These are phyloP conservation scores for Ommatoiulus sabulosus DNA, from an alignment of 2,888 invertebrate genomes.

Conservation along the genomic window DNA sequence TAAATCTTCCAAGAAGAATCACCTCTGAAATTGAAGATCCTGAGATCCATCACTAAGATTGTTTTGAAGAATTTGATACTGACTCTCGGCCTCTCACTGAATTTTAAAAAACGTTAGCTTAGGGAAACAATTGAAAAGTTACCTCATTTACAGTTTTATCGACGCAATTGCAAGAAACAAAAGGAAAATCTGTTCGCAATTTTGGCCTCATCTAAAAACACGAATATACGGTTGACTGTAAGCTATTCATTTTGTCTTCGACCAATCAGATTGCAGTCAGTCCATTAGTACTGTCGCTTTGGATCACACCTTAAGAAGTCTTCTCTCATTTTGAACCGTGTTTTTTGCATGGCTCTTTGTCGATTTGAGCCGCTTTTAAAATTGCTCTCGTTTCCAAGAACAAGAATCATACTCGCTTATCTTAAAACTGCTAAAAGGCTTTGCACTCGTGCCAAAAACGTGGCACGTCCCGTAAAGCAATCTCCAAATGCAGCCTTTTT, in stretches of 20 bases:
- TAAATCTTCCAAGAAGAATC: too few relatives aligned
- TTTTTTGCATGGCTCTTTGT: conserved; percentile 3
- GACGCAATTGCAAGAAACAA: too few relatives aligned
- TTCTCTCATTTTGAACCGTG: not conserved
- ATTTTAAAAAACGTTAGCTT: too few relatives aligned
- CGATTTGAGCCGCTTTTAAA: conserved; percentile 17
- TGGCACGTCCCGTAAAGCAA: conserved; percentile 26
- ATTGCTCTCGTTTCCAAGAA: conserved; percentile 28
- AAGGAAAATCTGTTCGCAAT: too few relatives aligned
- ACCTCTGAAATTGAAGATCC: too few relatives aligned
- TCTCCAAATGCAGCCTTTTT: conserved; percentile 28
- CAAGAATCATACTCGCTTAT: conserved; percentile 28
- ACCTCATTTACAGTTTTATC: too few relatives aligned
- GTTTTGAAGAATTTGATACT: too few relatives aligned
- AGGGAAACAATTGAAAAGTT: too few relatives aligned
- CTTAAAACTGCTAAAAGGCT: not conserved
- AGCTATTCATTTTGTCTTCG: not conserved
- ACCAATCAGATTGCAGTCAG: not conserved
- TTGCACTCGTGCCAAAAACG: conserved; percentile 11
- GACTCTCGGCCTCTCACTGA: too few relatives aligned
- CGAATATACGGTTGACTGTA: not conserved
- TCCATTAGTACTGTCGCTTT: not conserved
- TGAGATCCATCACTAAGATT: too few relatives aligned
- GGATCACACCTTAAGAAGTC: not conserved
- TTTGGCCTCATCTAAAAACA: too few relatives aligned